Conservation (phyloP, 2,797 vertebrate species). For the Heteromormyrus szaboi region DNA sequence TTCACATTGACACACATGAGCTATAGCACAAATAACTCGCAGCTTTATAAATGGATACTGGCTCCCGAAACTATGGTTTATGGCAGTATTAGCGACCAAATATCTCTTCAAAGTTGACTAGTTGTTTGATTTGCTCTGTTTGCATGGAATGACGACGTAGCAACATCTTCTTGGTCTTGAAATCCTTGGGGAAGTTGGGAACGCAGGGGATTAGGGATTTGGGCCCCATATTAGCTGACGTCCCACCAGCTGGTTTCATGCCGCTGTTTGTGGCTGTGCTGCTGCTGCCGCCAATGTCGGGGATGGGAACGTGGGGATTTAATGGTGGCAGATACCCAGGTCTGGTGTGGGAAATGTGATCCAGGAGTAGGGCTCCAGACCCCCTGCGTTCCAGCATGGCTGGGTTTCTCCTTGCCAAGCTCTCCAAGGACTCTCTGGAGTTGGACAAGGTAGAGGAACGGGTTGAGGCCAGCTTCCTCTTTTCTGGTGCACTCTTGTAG, state of each 20-base stretch:
- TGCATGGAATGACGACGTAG: conserved; percentile 80
- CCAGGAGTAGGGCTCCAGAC: conserved; percentile 63
- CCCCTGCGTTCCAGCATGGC: conserved; percentile 61
- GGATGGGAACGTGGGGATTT: conserved; percentile 61
- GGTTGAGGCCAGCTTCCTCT: conserved; percentile 61
- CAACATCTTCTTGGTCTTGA: conserved; percentile 67
- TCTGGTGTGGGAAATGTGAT: conserved; percentile 64
- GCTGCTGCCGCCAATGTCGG: conserved; percentile 57
- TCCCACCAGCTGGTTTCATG: conserved; percentile 22
- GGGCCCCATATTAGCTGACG: conserved; percentile 43
- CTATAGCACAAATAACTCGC: background rate
- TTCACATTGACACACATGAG: background rate
- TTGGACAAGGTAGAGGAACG: conserved; percentile 57
- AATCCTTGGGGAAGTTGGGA: conserved; percentile 62
- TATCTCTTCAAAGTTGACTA: conserved; percentile 67
- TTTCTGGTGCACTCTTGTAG: conserved; percentile 46
- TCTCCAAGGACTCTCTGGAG: conserved; percentile 68
- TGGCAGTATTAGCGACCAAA: conserved; percentile 44
- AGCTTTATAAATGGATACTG: background rate
- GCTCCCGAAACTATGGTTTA: background rate
- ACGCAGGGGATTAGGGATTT: conserved; percentile 63
- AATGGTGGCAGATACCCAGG: conserved; percentile 79
- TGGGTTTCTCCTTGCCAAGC: conserved; percentile 48
- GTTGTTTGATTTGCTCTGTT: conserved; percentile 78
- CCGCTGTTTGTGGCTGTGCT: conserved; percentile 36